Evolutionary conservation across 2,888 invertebrate genomes (phyloP).

Genomic region (Brachypalpus laphriformis): DNA sequence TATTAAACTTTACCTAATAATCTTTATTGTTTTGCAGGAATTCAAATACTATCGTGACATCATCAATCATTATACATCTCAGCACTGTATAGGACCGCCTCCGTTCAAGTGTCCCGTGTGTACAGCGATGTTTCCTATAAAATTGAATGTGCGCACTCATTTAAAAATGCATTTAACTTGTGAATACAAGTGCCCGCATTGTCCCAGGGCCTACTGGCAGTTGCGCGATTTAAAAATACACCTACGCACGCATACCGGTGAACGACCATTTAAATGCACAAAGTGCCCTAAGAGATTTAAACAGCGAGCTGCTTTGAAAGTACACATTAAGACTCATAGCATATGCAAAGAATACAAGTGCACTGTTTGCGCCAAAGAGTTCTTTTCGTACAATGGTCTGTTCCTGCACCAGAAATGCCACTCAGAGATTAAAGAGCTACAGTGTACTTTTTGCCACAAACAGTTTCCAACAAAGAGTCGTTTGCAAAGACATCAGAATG

Average conservation of each 20-base stretch:
- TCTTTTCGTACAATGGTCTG: slow-evolving; percentile 42
- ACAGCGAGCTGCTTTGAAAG: not conserved
- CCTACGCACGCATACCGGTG: slow-evolving; percentile 26
- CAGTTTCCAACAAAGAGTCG: slow-evolving; percentile 24
- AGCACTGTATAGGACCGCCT: not conserved
- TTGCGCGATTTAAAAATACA: slow-evolving; percentile 5
- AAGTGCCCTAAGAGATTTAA: slow-evolving; percentile 16
- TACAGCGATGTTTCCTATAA: not conserved
- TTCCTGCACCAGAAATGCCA: slow-evolving; percentile 33
- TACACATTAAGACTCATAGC: slow-evolving; percentile 25
- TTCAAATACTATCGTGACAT: slow-evolving; percentile 2
- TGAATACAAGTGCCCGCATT: slow-evolving; percentile 20
- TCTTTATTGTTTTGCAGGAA: not conserved
- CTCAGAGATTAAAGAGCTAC: slow-evolving; percentile 4
- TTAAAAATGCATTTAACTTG: slow-evolving; percentile 13
- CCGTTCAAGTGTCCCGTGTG: slow-evolving; percentile 18
- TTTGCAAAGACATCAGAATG: not conserved
- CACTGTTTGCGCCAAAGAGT: slow-evolving; percentile 12
- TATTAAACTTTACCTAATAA: not conserved
- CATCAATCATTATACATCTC: not conserved
- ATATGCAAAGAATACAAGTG: slow-evolving; percentile 22
- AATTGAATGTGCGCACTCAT: not conserved
- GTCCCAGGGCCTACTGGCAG: not conserved
- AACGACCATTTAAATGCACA: slow-evolving; percentile 31
- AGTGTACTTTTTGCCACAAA: slow-evolving; percentile 10